Evolutionary conservation across 2,888 invertebrate genomes (phyloP).

Genomic region (Ptychoptera contaminata): DNA sequence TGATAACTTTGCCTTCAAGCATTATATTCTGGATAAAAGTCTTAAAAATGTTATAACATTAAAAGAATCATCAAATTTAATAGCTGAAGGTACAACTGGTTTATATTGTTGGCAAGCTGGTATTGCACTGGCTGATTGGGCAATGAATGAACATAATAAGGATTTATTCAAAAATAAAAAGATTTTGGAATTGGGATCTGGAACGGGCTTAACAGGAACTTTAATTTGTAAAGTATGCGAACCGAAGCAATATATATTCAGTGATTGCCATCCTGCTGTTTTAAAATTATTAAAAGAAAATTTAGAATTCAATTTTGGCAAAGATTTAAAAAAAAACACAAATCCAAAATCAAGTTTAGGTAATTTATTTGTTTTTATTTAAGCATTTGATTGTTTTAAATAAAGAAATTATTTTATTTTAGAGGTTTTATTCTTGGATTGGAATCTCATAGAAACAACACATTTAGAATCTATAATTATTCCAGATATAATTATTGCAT

Average conservation of each 20-base stretch:
- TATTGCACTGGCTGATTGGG: conserved; percentile 54
- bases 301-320: conserved; percentile 13
- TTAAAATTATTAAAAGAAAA: conserved; percentile 45
- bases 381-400: too few relatives aligned
- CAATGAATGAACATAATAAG: conserved; percentile 34
- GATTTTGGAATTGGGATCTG: conserved; percentile 61
- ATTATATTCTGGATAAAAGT: conserved; percentile 33
- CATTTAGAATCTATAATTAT: too few relatives aligned
- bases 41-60: conserved; percentile 37
- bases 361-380: too few relatives aligned
- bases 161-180: conserved; percentile 35
- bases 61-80: conserved; percentile 53
- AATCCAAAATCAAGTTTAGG: too few relatives aligned
- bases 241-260: conserved; percentile 40
- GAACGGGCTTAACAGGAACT: conserved; percentile 58
- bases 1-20: conserved; percentile 34
- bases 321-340: too few relatives aligned
- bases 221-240: conserved; percentile 37
- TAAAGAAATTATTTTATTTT: too few relatives aligned
- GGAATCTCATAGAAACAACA: too few relatives aligned
- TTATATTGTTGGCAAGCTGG: conserved; percentile 68
- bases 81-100: conserved; percentile 65
- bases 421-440: too few relatives aligned
- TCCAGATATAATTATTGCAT: too few relatives aligned
- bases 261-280: conserved; percentile 55